Evolutionary conservation across 2,797 vertebrate genomes (phyloP).

Genomic region (Acrocephalus scirpaceus): DNA sequence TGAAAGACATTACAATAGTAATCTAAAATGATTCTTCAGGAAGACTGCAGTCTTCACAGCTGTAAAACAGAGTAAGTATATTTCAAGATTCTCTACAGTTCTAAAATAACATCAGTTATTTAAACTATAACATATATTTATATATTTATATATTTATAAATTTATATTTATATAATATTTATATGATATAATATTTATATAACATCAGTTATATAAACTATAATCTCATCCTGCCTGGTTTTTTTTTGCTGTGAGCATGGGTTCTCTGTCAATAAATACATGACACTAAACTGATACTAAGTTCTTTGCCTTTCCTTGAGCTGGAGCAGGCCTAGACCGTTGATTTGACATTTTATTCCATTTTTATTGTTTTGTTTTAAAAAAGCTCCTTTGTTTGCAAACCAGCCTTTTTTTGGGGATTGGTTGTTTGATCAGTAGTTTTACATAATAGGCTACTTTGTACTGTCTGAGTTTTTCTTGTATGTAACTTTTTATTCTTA

Average conservation of each 20-base stretch:
- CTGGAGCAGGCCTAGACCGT: not conserved
- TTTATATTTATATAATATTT: too few species aligned
- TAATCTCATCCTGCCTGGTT: not conserved
- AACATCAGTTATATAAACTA: not conserved
- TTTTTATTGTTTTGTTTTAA: not conserved
- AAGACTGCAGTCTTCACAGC: not conserved
- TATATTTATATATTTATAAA: too few species aligned
- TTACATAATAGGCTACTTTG: not conserved
- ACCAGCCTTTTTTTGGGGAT: not conserved
- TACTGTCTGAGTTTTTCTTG: not conserved
- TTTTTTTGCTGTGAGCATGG: not conserved
- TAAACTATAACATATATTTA: not conserved
- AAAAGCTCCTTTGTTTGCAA: not conserved
- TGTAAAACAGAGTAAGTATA: not conserved
- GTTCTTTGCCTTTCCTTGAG: not conserved
- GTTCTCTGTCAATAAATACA: not conserved
- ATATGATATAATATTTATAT: not conserved
- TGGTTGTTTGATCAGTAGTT: not conserved
- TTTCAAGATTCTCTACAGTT: not conserved
- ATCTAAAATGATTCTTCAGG: not conserved
- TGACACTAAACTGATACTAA: not conserved
- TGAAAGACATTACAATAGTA: not conserved
- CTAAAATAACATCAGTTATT: not conserved
- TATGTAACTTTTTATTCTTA: not conserved
- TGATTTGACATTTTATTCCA: not conserved